Percentiles rank a stretch among this genome's conserved stretches.
phyloP scores from a whole-genome alignment of 1,140 invertebrate genomes.

The Calephelis virginiensis region DNA sequence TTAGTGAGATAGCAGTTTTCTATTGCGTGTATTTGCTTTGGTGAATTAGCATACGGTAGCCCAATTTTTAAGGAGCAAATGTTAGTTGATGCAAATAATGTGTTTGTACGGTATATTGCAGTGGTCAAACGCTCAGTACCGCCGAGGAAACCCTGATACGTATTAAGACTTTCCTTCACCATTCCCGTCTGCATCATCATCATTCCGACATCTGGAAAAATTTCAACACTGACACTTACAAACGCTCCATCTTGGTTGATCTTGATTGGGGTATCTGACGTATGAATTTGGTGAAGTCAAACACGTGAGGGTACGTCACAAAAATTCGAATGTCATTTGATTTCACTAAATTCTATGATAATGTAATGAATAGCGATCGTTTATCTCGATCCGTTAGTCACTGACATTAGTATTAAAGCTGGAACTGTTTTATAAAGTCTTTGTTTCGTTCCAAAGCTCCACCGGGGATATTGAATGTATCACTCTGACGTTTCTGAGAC shows the following conservation, averaged over 20 bases:
- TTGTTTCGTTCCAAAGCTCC: constrained; percentile 58
- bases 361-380: constrained; percentile 57
- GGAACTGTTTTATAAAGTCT: constrained; percentile 68
- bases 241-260: constrained; percentile 49
- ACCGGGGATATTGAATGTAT: constrained; percentile 28
- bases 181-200: constrained; percentile 96
- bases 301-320: constrained; percentile 29
- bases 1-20: constrained; percentile 61
- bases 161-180: constrained; percentile 91
- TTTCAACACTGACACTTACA: constrained; percentile 80
- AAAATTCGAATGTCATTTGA: constrained; percentile 37
- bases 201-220: constrained; percentile 96
- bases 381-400: constrained; percentile 63
- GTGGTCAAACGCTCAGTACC: constrained; percentile 81
- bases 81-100: constrained; percentile 75
- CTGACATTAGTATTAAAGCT: constrained; percentile 69
- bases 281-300: constrained; percentile 48
- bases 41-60: constrained; percentile 72
- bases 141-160: constrained; percentile 88
- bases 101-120: constrained; percentile 67
- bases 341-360: constrained; percentile 53
- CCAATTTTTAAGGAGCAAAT: constrained; percentile 56
- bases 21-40: constrained; percentile 66
- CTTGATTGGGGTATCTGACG: constrained; percentile 39
- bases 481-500: constrained; percentile 73